Evolutionary conservation across 2,113 vertebrate genomes (phyloP), one percentile per base, ranked within the genome.

Genomic region (Chunga burmeisteri): DNA sequence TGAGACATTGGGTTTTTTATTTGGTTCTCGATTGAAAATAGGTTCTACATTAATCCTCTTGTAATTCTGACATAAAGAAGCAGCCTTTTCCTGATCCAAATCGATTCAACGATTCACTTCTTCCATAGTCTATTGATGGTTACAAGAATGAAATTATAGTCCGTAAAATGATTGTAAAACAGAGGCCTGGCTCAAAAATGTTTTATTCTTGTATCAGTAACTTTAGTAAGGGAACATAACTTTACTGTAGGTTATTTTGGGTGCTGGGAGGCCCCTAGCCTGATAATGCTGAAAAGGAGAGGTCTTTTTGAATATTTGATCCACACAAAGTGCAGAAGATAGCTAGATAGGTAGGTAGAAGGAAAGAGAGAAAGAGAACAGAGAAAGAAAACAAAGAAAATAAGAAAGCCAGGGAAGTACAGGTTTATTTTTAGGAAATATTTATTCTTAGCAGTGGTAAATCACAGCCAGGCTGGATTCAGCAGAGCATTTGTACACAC

Each of bases 351-450:
- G 20, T 16, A 21, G 32, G 25, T 14, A 55, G 55, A 44, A 67
- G 10, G 70, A 78, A 46, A 56, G 73, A 25, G 66, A 68, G 61
- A 80, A 66, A 61, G 59, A 84, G 55, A 66, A 46, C 2, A 72
- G 16, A 66, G 67, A 72, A 77, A 42, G 46, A 73, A 92, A 85
- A 74, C 42, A 71, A 95, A 92, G 50, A 14, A 47, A 81, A 63
- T 36, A 78, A 65, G 61, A n/a, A 81, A 75, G 77, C 46, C 71
- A 84, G 81, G 84, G 44, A 88, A 59, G 53, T 21, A n/a, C 9
- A 50, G 47, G 81, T 84, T 91, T 97, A 96, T 95, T 94, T 97
- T 94, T 93, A 91, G 96, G 63, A 88, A 78, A 61, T 4, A 61
- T 83, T 95, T 97, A 90, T 94, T 96, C 63, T 93, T 80, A 73